Evolutionary conservation across 2,113 vertebrate species (phyloP).

Genomic region (Heterotilapia buettikoferi): DNA sequence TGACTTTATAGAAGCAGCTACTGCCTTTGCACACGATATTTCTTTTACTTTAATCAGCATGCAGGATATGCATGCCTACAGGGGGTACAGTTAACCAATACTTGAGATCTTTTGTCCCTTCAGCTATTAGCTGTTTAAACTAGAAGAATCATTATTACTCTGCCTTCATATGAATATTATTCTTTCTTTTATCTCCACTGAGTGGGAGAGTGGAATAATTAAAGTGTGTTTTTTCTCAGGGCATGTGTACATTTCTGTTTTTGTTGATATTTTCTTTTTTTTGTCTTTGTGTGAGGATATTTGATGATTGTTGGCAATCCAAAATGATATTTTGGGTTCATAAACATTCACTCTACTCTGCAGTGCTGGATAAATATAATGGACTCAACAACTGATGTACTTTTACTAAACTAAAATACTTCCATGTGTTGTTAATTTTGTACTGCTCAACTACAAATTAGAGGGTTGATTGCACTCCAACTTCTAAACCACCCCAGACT

Average conservation of each 20-base stretch:
- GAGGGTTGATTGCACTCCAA: not conserved
- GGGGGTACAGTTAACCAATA: not conserved
- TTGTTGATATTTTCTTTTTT: not conserved
- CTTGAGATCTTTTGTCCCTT: not conserved
- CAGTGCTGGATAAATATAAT: not conserved
- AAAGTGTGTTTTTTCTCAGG: not conserved
- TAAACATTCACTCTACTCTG: not conserved
- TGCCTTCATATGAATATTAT: not conserved
- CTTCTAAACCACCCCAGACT: not conserved
- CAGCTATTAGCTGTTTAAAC: not conserved
- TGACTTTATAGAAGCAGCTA: not conserved
- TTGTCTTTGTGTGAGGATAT: not conserved
- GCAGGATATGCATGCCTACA: not conserved
- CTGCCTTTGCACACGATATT: not conserved
- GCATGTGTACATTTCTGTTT: not conserved
- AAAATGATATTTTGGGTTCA: not conserved
- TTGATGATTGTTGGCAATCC: not conserved
- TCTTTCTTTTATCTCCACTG: not conserved
- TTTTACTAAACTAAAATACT: not conserved
- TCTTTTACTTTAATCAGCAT: not conserved
- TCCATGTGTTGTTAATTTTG: not conserved
- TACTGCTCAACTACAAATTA: not conserved
- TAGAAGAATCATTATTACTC: not conserved
- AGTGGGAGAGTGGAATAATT: not conserved
- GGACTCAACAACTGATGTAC: not conserved